phyloP scores from a whole-genome alignment of 2,888 invertebrate species.

The Pogonocherus hispidulus region DNA sequence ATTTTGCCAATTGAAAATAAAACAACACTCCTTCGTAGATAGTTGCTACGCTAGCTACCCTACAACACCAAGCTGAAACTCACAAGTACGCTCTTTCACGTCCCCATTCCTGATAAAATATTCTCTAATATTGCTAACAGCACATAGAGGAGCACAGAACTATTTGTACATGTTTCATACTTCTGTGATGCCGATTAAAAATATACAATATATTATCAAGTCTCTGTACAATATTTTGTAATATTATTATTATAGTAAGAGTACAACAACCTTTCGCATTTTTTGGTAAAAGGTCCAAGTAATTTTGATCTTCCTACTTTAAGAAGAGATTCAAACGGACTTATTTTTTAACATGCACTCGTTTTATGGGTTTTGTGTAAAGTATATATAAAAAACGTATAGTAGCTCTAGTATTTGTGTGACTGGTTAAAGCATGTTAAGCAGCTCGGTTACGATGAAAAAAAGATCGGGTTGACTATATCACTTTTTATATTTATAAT shows the following conservation, averaged over 20 bases:
- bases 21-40: conserved; percentile 16
- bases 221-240: conserved; percentile 26
- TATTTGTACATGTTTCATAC: conserved; percentile 27
- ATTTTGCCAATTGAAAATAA: conserved; percentile 20
- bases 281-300: conserved; percentile 28
- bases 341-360: conserved; percentile 13
- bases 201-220: conserved; percentile 20
- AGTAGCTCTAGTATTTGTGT: conserved; percentile 49
- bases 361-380: conserved; percentile 13
- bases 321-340: conserved; percentile 23
- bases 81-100: conserved; percentile 2
- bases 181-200: conserved; percentile 8
- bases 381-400: conserved; percentile 17
- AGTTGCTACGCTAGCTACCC: conserved; percentile 27
- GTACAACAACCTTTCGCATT: conserved; percentile 16
- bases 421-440: conserved; percentile 49
- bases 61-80: conserved; percentile 5
- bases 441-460: conserved; percentile 42
- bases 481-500: conserved; percentile 22
- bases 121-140: conserved; percentile 10
- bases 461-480: conserved; percentile 37
- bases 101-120: neutral
- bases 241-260: neutral
- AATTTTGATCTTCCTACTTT: conserved; percentile 21
- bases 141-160: neutral